Evolutionary conservation across 92 coral and sea anemone genomes (phyloP).

Genomic region (Galaxea fascicularis): DNA sequence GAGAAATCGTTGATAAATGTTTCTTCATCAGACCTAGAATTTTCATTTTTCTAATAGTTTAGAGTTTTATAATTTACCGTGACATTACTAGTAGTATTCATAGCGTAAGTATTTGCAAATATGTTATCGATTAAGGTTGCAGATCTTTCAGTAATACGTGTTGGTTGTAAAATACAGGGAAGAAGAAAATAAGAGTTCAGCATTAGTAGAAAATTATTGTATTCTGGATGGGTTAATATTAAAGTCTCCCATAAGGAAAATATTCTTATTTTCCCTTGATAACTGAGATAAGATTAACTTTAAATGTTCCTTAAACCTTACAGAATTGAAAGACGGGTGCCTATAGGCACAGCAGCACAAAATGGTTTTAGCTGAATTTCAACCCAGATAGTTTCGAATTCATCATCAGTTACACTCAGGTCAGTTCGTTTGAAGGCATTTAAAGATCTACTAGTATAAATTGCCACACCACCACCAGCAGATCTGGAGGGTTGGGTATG

Average conservation of each 20-base stretch:
- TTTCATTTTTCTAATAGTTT: not conserved
- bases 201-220: slow-evolving; percentile 37
- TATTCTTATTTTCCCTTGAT: slow-evolving; percentile 37
- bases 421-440: slow-evolving; percentile 11
- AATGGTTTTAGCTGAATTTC: slow-evolving; percentile 33
- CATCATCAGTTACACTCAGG: slow-evolving; percentile 28
- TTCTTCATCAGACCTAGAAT: not conserved
- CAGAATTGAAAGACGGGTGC: slow-evolving; percentile 36
- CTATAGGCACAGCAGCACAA: slow-evolving; percentile 36
- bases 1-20: not conserved
- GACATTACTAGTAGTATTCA: slow-evolving; percentile 34
- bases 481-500: not conserved
- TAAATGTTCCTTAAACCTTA: slow-evolving; percentile 25
- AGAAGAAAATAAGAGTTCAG: slow-evolving; percentile 44
- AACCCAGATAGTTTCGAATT: slow-evolving; percentile 39
- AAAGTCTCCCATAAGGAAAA: slow-evolving; percentile 45
- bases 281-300: slow-evolving; percentile 44
- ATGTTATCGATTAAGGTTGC: slow-evolving; percentile 51
- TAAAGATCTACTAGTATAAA: slow-evolving; percentile 7
- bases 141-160: slow-evolving; percentile 43
- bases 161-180: slow-evolving; percentile 52
- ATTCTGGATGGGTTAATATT: slow-evolving; percentile 47
- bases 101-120: slow-evolving; percentile 24
- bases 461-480: slow-evolving; percentile 24
- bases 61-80: not conserved